Evolutionary conservation across 1,140 invertebrate genomes (phyloP), one percentile per base, ranked within the genome.

Genomic region (Heliconius melpomene): DNA sequence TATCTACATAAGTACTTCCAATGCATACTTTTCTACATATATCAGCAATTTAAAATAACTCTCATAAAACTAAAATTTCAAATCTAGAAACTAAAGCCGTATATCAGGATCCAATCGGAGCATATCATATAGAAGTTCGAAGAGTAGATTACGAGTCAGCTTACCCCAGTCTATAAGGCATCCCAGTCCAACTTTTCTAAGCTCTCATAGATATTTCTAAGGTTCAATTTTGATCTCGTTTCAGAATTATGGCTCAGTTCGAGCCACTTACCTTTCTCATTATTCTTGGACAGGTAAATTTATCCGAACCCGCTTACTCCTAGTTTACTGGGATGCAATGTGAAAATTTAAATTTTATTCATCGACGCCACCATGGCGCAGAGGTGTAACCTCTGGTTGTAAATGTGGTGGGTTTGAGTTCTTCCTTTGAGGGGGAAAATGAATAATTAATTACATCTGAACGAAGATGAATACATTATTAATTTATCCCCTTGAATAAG

Each of bases 171-270:
- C 60, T 66, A 29, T 26, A 66, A 66, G 60, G 60, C 60, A 66
- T 66, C 60, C 23, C 23, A 26, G 60, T 66, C 26, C 74, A 78
- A 78, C 57, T 81, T 81, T 72, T 77, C 79, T 77, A 71, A 80
- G 75, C 66, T 81, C 66, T 78, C 76, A 77, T 54, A 78, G 76
- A 82, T 76, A 79, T 79, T 74, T 76, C 72, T 71, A 77, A 72
- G 75, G 75, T 74, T 79, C 74, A 79, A 76, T 82, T 82, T 79
- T 72, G 54, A 82, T 77, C 77, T 66, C 72, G 78, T 82, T 82
- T 29, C 57, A 82, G 75, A 82, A 79, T 82, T 79, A 82, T 77
- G 75, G 77, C 81, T 52, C 76, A 77, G 79, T 72, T 77, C 75
- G 66, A 82, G 77, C 73, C 76, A 79, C 77, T 74, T 77, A 71